Conservation (phyloP, 2,113 vertebrate genomes). For the Ardeotis arabs region DNA sequence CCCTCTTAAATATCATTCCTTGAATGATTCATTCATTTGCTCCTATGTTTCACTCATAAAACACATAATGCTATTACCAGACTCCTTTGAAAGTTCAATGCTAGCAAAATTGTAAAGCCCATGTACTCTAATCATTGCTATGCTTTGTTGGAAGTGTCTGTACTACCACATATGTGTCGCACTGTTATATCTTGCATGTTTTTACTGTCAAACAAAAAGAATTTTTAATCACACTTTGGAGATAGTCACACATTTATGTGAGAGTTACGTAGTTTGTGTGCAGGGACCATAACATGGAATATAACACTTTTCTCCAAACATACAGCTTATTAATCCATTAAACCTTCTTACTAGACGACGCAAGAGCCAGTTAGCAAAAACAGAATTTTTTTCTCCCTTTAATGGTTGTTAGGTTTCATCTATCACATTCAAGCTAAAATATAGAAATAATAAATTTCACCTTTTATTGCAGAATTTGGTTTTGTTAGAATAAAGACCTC, state of each 20-base stretch:
- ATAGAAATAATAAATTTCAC: background rate
- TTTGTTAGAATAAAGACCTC: background rate
- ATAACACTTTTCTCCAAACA: background rate
- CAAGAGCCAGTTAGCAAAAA: background rate
- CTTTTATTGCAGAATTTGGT: background rate
- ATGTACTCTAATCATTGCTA: background rate
- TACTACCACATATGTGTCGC: background rate
- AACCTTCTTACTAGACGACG: background rate
- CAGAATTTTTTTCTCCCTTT: background rate
- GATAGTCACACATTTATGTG: background rate
- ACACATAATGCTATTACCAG: background rate
- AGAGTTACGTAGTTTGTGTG: background rate
- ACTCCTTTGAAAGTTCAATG: background rate
- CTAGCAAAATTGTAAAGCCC: background rate
- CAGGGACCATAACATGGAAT: background rate
- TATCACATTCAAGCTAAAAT: background rate
- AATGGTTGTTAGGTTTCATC: background rate
- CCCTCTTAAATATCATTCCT: background rate
- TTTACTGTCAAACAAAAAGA: background rate
- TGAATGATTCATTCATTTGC: background rate
- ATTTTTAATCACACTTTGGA: background rate
- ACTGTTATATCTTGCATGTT: background rate
- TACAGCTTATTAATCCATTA: background rate
- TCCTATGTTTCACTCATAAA: background rate
- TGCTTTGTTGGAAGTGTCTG: background rate